Conservation (phyloP, 1,140 invertebrate genomes). For the Venturia canescens region DNA sequence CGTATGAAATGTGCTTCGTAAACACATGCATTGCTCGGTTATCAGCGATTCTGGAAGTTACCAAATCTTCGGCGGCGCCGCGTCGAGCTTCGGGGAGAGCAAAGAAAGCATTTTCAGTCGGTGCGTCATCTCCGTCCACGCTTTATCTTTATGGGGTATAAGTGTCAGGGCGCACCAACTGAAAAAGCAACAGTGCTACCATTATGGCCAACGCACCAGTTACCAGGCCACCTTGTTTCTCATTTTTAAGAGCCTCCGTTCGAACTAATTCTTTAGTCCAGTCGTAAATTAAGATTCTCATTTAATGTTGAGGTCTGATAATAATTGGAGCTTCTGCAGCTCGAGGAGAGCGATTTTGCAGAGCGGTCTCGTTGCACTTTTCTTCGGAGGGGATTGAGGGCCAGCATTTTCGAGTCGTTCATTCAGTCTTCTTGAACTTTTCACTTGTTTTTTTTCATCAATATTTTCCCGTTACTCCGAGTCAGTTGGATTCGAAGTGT, state of each 20-base stretch:
- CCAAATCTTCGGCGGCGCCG: constrained; percentile 28
- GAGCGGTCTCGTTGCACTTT: too few species aligned
- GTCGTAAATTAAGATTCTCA: too few species aligned
- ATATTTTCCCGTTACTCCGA: not conserved
- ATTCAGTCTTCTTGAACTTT: not conserved
- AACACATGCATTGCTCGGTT: constrained; percentile 1
- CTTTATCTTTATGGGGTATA: constrained; percentile 35
- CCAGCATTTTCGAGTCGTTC: too few species aligned
- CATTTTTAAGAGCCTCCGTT: not conserved
- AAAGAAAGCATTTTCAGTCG: constrained; percentile 36
- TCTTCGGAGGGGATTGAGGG: too few species aligned
- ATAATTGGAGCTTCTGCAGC: too few species aligned
- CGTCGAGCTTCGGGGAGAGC: not conserved
- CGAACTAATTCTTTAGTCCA: too few species aligned
- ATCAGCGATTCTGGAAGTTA: constrained; percentile 33
- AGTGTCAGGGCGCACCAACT: constrained; percentile 20
- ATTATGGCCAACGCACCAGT: not conserved
- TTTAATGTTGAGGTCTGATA: too few species aligned
- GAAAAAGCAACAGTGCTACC: constrained; percentile 31
- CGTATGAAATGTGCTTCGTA: too few species aligned
- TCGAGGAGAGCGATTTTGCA: too few species aligned
- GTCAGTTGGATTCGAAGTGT: not conserved
- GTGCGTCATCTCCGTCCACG: constrained; percentile 14
- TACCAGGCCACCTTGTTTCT: not conserved
- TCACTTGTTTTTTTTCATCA: not conserved